A percentile compares a stretch with the other conserved stretches of the same genome.
Evolutionary conservation across 2,888 invertebrate genomes (phyloP).

Genomic region (Pyrrhosoma nymphula): DNA sequence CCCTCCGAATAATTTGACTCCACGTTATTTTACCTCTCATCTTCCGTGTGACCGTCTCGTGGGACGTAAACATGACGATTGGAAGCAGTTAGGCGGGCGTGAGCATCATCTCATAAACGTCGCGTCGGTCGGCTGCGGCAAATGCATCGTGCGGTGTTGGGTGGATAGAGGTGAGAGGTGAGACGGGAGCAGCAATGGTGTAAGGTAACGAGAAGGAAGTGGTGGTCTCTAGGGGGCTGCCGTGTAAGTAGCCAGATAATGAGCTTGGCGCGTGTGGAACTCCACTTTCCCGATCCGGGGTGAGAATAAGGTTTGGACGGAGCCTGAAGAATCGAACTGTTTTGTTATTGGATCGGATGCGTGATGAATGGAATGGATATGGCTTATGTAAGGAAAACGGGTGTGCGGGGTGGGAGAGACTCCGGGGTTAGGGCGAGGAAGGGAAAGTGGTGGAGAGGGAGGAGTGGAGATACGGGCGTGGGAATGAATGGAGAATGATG

Average conservation of each 20-base stretch:
- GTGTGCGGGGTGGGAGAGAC: too few species aligned
- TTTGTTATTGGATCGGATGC: not conserved
- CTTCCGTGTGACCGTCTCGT: not conserved
- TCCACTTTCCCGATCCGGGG: not conserved
- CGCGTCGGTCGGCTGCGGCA: not conserved
- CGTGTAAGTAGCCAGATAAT: not conserved
- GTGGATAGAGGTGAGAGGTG: not conserved
- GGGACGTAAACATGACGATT: not conserved
- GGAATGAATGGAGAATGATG: conserved; percentile 24
- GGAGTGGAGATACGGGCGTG: not conserved
- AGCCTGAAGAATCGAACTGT: not conserved
- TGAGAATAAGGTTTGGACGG: not conserved
- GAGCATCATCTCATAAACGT: not conserved
- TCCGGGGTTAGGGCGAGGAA: not conserved
- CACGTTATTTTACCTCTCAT: not conserved
- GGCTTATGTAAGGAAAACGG: not conserved
- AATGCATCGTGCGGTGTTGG: not conserved
- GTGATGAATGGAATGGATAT: not conserved
- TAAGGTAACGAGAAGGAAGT: not conserved
- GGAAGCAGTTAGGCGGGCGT: not conserved
- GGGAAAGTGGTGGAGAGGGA: not conserved
- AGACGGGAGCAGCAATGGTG: not conserved
- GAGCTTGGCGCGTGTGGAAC: not conserved
- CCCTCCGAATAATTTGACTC: not conserved
- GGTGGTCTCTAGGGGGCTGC: not conserved